Evolutionary conservation across 2,888 invertebrate species (phyloP).

Genomic region (Hypolimnas misippus): DNA sequence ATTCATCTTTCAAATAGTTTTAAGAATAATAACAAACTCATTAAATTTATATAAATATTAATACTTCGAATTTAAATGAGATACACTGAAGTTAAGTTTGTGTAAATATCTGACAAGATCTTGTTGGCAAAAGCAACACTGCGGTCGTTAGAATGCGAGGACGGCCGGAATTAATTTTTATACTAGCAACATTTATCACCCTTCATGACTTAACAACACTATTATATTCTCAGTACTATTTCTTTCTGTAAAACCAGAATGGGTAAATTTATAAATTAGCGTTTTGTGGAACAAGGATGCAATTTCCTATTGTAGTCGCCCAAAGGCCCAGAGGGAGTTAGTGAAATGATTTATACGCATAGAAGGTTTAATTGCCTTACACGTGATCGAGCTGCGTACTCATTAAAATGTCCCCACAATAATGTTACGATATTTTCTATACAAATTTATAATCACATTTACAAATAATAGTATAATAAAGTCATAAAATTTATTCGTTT

Average conservation of each 20-base stretch:
- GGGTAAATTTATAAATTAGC: constrained; percentile 65
- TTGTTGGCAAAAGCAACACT: not conserved
- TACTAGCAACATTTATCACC: constrained; percentile 1
- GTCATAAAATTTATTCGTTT: no score
- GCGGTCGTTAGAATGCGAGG: constrained; percentile 1
- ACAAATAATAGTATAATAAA: no score
- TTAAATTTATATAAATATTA: no score
- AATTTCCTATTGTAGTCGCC: constrained; percentile 54
- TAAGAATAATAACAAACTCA: no score
- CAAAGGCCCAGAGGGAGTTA: constrained; percentile 36
- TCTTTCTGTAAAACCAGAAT: constrained; percentile 21
- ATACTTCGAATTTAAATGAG: no score
- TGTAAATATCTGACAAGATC: not conserved
- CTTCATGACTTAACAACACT: constrained; percentile 2
- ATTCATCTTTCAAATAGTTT: not conserved
- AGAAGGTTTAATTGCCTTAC: constrained; percentile 40
- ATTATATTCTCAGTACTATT: not conserved
- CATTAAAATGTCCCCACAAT: constrained; percentile 35
- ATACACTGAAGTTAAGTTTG: not conserved
- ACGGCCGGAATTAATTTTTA: constrained; percentile 1
- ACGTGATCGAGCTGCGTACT: constrained; percentile 18
- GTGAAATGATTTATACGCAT: constrained; percentile 43
- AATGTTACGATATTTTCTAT: constrained; percentile 32
- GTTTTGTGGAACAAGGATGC: constrained; percentile 54
- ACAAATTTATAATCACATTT: not conserved